A percentile compares a stretch with the other conserved stretches of the same genome.
Evolutionary conservation across 2,113 vertebrate genomes (phyloP).

Genomic region (Erythrocercus mccallii): DNA sequence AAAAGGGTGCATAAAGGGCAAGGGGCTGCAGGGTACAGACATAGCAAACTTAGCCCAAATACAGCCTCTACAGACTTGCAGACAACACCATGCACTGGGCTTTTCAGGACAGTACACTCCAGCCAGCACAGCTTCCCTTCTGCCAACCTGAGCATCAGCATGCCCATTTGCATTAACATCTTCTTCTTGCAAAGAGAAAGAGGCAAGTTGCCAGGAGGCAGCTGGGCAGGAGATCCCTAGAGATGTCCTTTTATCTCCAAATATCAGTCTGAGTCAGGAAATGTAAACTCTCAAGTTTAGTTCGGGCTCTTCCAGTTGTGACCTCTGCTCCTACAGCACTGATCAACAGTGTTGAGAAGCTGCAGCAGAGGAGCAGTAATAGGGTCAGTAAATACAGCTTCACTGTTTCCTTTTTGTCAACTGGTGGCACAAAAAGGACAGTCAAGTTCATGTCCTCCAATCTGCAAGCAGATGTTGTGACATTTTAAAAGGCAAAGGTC

Average conservation of each 20-base stretch:
- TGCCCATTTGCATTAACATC: background rate
- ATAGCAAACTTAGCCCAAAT: background rate
- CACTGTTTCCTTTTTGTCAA: background rate
- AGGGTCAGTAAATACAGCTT: background rate
- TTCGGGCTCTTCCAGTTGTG: background rate
- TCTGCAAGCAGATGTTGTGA: background rate
- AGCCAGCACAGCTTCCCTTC: background rate
- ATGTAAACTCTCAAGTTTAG: background rate
- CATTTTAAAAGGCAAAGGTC: slow-evolving; percentile 1
- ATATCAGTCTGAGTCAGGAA: background rate
- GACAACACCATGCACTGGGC: background rate
- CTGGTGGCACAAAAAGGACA: background rate
- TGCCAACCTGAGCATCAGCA: background rate
- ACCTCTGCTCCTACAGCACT: background rate
- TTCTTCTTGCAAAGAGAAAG: background rate
- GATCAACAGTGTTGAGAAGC: background rate
- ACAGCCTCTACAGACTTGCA: background rate
- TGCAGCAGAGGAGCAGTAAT: background rate
- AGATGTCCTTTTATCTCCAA: slow-evolving; percentile 11
- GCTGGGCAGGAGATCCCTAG: background rate
- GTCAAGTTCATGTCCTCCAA: background rate
- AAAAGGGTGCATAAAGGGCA: background rate
- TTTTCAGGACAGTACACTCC: background rate
- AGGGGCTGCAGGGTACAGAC: background rate
- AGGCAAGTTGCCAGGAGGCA: slow-evolving; percentile 19